Base-by-base conservation (phyloP, 2,113 vertebrate genomes). In the Scytalopus superciliaris region DNA sequence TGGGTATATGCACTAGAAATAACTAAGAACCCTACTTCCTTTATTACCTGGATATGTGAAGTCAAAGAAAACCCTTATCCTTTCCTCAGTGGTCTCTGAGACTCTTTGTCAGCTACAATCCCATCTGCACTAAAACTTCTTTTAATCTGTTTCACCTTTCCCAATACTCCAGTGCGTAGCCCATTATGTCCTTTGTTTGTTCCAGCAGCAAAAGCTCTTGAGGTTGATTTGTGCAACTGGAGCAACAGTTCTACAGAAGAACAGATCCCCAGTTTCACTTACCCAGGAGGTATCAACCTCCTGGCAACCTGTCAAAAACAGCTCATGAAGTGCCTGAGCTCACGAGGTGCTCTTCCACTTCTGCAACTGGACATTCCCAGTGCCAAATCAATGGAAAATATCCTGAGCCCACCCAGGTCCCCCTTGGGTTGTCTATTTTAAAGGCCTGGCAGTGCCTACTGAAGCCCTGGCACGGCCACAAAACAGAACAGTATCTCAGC, bases 101-200 rank as follows among this genome's bases (percentile, higher is more conserved):
- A 52, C n/a, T 81, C 39, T 80, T 69, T 37, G 44, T 42, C 31
- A 55, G 19, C 42, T 87, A 28, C 16, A 82, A 57, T 33, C 3
- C 14, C 10, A 49, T n/a, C 17, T 64, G 9, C 39, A 60, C 18
- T 72, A 56, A 45, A 68, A 85, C 7, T n/a, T 82, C 9, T n/a
- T 67, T 66, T 42, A 30, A 45, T 68, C 14, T 44, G 19, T n/a
- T 91, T 37, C 76, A 79, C 24, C 28, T 79, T 56, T 67, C 19
- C 9, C 53, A 73, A 0, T 12, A 23, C 12, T 27, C 17, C 47
- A 45, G 5, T 11, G 17, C 2, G 1, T 24, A 35, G 28, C 62
- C 4, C 9, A 15, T 35, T 21, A 28, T 1, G 4, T 42, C 25
- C 33, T 70, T 75, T 68, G 40, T 73, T 76, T 93, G 35, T n/a